These are phyloP conservation scores for Glossosoma conforme DNA, from an alignment of 1,140 invertebrate species.

Conservation along the genomic window DNA sequence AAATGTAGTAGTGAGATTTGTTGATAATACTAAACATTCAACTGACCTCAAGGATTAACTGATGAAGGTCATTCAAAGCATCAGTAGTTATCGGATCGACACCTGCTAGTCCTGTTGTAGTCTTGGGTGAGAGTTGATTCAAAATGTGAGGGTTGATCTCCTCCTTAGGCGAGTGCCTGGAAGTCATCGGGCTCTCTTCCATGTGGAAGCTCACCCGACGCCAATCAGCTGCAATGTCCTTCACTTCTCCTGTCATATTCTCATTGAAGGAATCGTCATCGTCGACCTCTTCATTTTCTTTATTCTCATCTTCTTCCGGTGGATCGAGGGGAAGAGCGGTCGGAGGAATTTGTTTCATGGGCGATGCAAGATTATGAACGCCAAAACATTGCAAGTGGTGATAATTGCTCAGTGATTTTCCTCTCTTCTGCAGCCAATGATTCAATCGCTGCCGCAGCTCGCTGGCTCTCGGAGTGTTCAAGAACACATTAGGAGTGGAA, in stretches of 20 bases:
- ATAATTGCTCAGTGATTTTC: constrained; percentile 46
- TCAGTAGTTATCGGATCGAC: constrained; percentile 29
- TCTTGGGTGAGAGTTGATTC: constrained; percentile 9
- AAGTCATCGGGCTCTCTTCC: background rate
- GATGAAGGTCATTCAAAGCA: constrained; percentile 37
- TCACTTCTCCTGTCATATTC: constrained; percentile 37
- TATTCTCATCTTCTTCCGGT: constrained; percentile 46
- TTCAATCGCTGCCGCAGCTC: constrained; percentile 44
- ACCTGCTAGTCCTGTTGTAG: background rate
- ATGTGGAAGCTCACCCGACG: constrained; percentile 10
- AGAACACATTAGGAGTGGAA: constrained; percentile 30
- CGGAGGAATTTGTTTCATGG: constrained; percentile 24
- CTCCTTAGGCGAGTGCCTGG: background rate
- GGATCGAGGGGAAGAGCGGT: constrained; percentile 27
- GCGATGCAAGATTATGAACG: constrained; percentile 32
- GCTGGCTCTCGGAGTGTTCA: constrained; percentile 39
- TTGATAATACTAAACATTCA: background rate
- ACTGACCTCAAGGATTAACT: constrained; percentile 38
- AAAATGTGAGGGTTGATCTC: background rate
- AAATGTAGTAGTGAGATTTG: background rate
- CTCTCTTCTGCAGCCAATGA: constrained; percentile 47
- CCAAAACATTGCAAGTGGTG: constrained; percentile 53
- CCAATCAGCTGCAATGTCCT: constrained; percentile 23
- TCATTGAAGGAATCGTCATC: constrained; percentile 42
- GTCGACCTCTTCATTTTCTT: constrained; percentile 50